Base-by-base conservation (phyloP, 2,888 invertebrate species). In the Spisula solida region DNA sequence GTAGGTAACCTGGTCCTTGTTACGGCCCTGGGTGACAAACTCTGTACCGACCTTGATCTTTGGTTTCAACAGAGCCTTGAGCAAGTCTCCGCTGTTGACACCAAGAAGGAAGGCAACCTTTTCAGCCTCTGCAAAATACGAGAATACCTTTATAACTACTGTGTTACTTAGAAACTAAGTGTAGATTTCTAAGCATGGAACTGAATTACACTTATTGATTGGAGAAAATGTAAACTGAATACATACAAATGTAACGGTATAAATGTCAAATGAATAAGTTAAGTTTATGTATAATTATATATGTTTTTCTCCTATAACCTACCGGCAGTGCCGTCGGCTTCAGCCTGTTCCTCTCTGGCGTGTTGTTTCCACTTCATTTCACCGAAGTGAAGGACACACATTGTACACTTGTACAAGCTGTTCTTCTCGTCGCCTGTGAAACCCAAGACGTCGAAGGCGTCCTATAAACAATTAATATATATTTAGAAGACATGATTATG, bases 311-410 rank as follows among this genome's bases (percentile, higher is more conserved):
- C 60, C 25, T 34, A 16, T 34, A 1, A 85, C 91, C 84, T 90
- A 95, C 95, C 95, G 66, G 95, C 93, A 18, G 96, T 96, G 51
- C 96, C 96, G 91, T 96, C 96, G 56, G 96, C 94, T 90, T 96
- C 96, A 51, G 96, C 97, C 94, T 99, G 99, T 97, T 99, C 99
- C 97, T 99, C 99, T 96, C 99, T 98, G 98, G 99, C 99, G 97
- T 99, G 98, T 97, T 99, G 99, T 97, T 99, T 99, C 98, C 99
- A 99, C 97, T 99, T 99, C 99, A 99, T 99, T 97, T 98, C 98
- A 97, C 99, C 99, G 98, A 99, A 99, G 97, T 99, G 99, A 99
- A 99, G 99, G 97, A 99, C 99, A 96, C 99, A 97, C 96, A 99
- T 99, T 95, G 99, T 99, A 97, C 99, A 98, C 97, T 98, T 99